Evolutionary conservation across 1,140 invertebrate genomes (phyloP).

Genomic region (Lepeophtheirus salmonis): DNA sequence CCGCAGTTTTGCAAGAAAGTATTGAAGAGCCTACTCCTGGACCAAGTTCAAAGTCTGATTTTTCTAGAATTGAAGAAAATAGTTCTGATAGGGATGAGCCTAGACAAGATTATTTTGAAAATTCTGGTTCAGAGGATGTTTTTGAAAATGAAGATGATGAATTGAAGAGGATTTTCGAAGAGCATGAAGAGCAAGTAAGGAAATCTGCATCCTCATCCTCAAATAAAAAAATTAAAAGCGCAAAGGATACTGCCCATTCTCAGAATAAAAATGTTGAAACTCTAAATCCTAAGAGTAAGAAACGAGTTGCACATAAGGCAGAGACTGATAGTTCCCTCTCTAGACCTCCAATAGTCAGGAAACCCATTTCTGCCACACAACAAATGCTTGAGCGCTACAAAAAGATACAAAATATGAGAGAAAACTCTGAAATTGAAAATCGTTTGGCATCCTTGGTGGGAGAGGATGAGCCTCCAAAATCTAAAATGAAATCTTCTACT

Average conservation of each 20-base stretch:
- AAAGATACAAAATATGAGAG: background rate
- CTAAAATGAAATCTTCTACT: background rate
- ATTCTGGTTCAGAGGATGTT: background rate
- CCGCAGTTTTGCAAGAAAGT: background rate
- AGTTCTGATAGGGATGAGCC: background rate
- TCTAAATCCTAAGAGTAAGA: background rate
- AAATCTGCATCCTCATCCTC: background rate
- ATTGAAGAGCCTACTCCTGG: background rate
- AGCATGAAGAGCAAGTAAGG: background rate
- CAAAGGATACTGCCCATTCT: background rate
- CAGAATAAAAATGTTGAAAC: background rate
- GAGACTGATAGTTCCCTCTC: background rate
- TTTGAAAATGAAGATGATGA: constrained; percentile 11
- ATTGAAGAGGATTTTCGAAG: background rate
- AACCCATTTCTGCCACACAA: background rate
- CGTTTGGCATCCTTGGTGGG: background rate
- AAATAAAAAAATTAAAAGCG: background rate
- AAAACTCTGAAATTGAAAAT: background rate
- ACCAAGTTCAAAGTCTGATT: background rate
- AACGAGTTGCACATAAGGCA: background rate
- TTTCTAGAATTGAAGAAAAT: background rate
- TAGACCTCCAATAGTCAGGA: background rate
- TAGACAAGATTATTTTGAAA: too few relatives aligned
- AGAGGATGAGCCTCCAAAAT: background rate
- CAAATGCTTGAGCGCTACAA: background rate